A percentile compares a stretch with the other conserved stretches of the same genome.
Conservation (phyloP, 92 coral and sea anemone genomes). For the Epizoanthus scotinus region DNA sequence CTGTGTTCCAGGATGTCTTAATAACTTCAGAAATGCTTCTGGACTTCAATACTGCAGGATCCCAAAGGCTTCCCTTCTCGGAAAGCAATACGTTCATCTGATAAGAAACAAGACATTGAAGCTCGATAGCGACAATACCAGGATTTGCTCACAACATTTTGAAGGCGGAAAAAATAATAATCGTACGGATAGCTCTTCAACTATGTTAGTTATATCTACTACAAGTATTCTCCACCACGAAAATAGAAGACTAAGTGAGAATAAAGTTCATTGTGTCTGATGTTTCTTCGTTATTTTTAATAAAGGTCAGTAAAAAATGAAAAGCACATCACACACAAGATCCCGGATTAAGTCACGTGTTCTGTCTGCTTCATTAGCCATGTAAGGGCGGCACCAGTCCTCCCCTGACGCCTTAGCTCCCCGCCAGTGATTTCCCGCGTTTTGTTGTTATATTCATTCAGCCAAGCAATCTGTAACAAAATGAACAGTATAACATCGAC, state of each 20-base stretch:
- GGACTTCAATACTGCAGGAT: no score
- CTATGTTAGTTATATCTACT: no score
- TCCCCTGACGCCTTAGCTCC: constrained; percentile 70
- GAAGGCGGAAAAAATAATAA: constrained; percentile 6
- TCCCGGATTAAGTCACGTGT: constrained; percentile 36
- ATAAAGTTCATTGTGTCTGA: no score
- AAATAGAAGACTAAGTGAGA: no score
- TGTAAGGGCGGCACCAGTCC: constrained; percentile 53
- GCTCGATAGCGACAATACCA: constrained; percentile 20
- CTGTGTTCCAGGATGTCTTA: background rate
- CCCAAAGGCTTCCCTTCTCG: constrained; percentile 34
- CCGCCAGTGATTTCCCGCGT: constrained; percentile 67
- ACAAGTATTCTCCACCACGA: no score
- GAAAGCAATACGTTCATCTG: constrained; percentile 10
- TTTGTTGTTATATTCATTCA: constrained; percentile 73
- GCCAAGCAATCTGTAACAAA: constrained; percentile 82
- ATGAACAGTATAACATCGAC: background rate
- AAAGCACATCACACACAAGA: background rate
- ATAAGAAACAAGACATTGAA: constrained; percentile 2
- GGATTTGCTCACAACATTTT: constrained; percentile 27
- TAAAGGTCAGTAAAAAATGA: no score
- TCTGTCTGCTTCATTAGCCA: constrained; percentile 77
- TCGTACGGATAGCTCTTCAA: background rate
- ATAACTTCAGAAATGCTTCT: constrained; percentile 51
- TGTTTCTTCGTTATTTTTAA: no score